Percentiles rank a stretch among this genome's conserved stretches.
Evolutionary conservation across 2,888 invertebrate genomes (phyloP).

Genomic region (Pseudeuparius sepicola): DNA sequence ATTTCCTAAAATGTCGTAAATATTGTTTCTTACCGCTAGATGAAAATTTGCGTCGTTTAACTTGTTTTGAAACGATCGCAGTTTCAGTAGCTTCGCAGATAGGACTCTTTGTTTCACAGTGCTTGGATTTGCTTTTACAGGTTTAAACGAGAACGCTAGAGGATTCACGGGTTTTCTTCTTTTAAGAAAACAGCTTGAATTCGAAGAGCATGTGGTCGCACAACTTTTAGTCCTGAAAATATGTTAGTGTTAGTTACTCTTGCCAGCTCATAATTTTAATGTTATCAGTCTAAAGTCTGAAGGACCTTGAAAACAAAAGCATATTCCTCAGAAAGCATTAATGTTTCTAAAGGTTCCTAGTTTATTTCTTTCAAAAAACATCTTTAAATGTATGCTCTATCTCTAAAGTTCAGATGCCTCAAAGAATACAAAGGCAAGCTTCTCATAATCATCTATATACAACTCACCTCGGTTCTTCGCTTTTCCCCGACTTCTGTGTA

Average conservation of each 20-base stretch:
- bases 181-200: constrained; percentile 37
- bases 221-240: constrained; percentile 34
- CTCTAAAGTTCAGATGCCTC: too few relatives aligned
- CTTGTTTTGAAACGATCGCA: constrained; percentile 71
- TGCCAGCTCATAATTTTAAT: too few relatives aligned
- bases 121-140: constrained; percentile 20
- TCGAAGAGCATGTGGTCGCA: constrained; percentile 37
- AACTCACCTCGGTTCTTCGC: too few relatives aligned
- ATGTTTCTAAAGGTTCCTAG: constrained; percentile 3
- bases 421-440: too few relatives aligned
- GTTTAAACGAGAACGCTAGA: constrained; percentile 29
- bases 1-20: too few relatives aligned
- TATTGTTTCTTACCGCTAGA: constrained; percentile 52
- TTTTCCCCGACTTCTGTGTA: constrained; percentile 6
- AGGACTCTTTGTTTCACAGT: constrained; percentile 52
- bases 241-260: too few relatives aligned
- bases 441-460: too few relatives aligned
- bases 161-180: constrained; percentile 36
- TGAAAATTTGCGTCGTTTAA: constrained; percentile 69
- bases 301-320: too few relatives aligned
- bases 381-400: too few relatives aligned
- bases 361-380: too few relatives aligned
- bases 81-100: constrained; percentile 64
- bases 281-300: too few relatives aligned
- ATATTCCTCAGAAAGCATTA: neutral